phyloP scores from a whole-genome alignment of 2,113 vertebrate genomes.

The Scomber scombrus region DNA sequence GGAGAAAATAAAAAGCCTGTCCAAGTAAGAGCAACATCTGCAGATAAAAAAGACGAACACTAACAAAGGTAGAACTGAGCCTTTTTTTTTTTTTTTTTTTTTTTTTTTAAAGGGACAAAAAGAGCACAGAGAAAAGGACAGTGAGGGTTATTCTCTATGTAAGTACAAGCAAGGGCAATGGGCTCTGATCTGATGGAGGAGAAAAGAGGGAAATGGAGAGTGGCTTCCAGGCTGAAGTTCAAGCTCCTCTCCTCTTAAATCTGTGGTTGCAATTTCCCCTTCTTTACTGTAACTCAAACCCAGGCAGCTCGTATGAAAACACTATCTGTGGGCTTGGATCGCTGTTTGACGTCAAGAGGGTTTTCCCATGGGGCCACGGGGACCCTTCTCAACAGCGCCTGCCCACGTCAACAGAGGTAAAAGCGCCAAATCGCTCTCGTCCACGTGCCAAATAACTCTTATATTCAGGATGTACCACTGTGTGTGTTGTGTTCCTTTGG shows the following conservation, averaged over 20 bases:
- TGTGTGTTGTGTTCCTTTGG: neutral
- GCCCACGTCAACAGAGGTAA: slow-evolving; percentile 57
- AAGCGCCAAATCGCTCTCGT: slow-evolving; percentile 33
- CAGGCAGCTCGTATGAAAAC: slow-evolving; percentile 76
- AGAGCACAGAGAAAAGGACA: neutral
- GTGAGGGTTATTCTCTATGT: neutral
- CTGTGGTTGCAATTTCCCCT: slow-evolving; percentile 78
- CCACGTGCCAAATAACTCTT: slow-evolving; percentile 29
- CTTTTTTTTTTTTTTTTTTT: too few species aligned
- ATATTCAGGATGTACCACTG: neutral
- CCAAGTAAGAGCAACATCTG: neutral
- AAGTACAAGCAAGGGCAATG: neutral
- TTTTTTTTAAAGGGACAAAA: neutral
- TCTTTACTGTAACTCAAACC: slow-evolving; percentile 72
- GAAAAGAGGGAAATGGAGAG: slow-evolving; percentile 2
- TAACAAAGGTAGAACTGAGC: neutral
- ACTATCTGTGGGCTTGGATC: slow-evolving; percentile 60
- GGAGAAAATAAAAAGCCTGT: too few species aligned
- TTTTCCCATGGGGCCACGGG: slow-evolving; percentile 73
- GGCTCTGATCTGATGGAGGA: slow-evolving; percentile 1
- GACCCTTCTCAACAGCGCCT: slow-evolving; percentile 61
- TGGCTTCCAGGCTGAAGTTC: slow-evolving; percentile 43
- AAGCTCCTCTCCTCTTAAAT: slow-evolving; percentile 49
- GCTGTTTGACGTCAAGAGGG: slow-evolving; percentile 78
- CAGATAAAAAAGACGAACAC: neutral